These are phyloP conservation scores for Cheiracanthium punctorium DNA, from an alignment of 2,888 invertebrate genomes.

Conservation along the genomic window DNA sequence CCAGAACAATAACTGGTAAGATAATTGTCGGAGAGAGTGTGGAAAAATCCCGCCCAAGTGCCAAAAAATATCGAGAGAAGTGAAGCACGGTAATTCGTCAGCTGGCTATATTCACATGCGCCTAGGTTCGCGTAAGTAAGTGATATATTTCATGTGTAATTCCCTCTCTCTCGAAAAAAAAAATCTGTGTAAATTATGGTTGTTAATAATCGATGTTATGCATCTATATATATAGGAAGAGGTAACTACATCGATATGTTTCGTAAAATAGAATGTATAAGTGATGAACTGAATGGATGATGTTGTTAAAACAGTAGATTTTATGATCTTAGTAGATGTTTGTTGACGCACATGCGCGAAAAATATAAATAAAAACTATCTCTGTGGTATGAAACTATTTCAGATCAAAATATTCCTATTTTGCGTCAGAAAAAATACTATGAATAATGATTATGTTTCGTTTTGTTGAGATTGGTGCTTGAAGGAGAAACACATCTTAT, in stretches of 20 bases:
- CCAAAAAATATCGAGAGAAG: not conserved
- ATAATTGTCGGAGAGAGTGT: not conserved
- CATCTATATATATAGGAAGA: not conserved
- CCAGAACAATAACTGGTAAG: not conserved
- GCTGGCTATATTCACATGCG: not conserved
- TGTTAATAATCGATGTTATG: not conserved
- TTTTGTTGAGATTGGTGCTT: not conserved
- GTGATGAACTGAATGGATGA: too few relatives aligned
- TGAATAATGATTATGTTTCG: too few relatives aligned
- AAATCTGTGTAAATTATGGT: not conserved
- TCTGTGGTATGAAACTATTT: not conserved
- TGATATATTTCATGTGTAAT: constrained; percentile 1
- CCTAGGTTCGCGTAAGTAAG: not conserved
- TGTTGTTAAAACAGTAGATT: too few relatives aligned
- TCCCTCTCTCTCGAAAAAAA: not conserved
- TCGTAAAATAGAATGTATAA: not conserved
- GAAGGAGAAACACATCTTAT: not conserved
- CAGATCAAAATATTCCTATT: not conserved
- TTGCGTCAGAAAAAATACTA: not conserved
- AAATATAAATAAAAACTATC: not conserved
- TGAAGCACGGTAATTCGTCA: not conserved
- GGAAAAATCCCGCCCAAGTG: not conserved
- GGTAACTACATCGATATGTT: not conserved
- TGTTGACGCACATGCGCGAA: not conserved
- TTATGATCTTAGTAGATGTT: not conserved